Evolutionary conservation across 2,797 vertebrate genomes (phyloP), one percentile per base, ranked within the genome.

Genomic region (Mycteria americana): DNA sequence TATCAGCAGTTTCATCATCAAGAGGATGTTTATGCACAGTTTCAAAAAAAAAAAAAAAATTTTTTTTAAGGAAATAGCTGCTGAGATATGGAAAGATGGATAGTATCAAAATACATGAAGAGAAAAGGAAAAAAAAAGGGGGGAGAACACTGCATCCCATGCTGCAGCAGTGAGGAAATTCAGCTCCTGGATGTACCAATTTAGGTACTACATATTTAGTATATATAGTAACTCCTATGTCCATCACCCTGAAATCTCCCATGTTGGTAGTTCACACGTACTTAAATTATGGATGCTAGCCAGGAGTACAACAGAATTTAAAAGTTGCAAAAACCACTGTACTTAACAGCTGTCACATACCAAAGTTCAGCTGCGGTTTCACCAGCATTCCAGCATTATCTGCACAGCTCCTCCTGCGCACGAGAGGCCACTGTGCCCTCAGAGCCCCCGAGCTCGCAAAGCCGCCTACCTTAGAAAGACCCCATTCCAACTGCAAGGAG

Each of bases 341-440:
- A 88, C 91, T 96, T 65, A 75, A 59, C 89, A 95, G 95, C 78
- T 96, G 92, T 64, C 91, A 68, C 94, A 95, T 87, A 87, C 84
- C 93, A 91, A 59, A 63, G 81, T 85, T 80, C 73, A 85, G 88
- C 92, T 87, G 85, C 7, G 3, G 89, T n/a, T 39, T 43, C 90
- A 65, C 28, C 83, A 95, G 90, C 96, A 92, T 97, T 93, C 95
- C 96, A 86, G 67, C 74, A 16, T 15, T 93, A 95, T 91, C 93
- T 41, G 45, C 78, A 25, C 1, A 0, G 76, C 70, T 92, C 63
- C 89, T 92, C 64, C 89, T 10, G 57, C 2, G 0, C 6, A 10
- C 69, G 15, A 70, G 70, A 79, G 21, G 73, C 35, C 0, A 8
- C 28, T 39, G 50, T 0, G 0, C 19, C 28, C 30, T 15, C 6